Evolutionary conservation across 1,140 invertebrate species (phyloP), one percentile per base, ranked within the genome.

Genomic region (Zaprionus taronus): DNA sequence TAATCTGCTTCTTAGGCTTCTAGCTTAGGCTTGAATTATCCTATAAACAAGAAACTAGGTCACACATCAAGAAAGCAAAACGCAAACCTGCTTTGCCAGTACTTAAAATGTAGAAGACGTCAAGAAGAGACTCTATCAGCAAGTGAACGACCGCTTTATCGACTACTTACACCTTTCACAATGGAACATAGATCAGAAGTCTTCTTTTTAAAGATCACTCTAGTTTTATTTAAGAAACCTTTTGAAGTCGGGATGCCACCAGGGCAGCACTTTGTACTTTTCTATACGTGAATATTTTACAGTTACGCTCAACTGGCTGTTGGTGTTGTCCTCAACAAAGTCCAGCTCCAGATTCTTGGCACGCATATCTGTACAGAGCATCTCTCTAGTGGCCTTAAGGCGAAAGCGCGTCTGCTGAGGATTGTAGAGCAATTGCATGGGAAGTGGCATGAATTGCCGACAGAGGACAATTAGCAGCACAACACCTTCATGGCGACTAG

Each of bases 161-260:
- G 36, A 38, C 36, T 38, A 38, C 36, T 38, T 15, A 12, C 36
- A 38, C 14, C 36, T 38, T 15, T 38, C 36, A 34, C 9, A 34
- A 34, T 34, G 28, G 28, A 31, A 31, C 11, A 31, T 1, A 2
- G 11, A 36, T 36, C 36, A 15, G 14, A 38, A 38, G 4, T 38
- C 14, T 38, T 38, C 34, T 12, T 17, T 17, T 9, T n/a, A 17
- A 1, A 47, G 17, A 47, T 51, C 47, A 24, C 9, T 14, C 11
- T 0, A n/a, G 22, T 22, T 81, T 80, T 78, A 90, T 81, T 91
- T 84, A 6, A 86, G 36, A 60, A 90, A 91, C 38, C 53, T 82
- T 31, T 79, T 77, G 36, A 92, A 92, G 22, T 91, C 78, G 3
- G 91, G 84, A 77, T 92, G 84, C 91, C 91, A 92, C 91, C 91